phyloP scores from a whole-genome alignment of 2,888 invertebrate genomes.

The Stenodera caucasica region DNA sequence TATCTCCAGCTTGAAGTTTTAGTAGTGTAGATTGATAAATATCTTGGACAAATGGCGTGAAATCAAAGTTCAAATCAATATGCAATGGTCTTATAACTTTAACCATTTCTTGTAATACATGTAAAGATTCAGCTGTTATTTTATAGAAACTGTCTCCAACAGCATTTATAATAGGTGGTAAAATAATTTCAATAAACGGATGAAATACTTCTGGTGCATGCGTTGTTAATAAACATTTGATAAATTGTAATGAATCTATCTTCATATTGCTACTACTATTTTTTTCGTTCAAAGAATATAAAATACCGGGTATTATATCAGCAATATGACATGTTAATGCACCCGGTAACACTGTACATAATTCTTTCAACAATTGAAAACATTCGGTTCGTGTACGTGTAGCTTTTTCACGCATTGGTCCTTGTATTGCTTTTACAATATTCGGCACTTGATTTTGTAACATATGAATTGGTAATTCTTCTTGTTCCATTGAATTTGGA shows the following conservation, averaged over 20 bases:
- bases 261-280: constrained; percentile 97
- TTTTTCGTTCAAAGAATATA: constrained; percentile 87
- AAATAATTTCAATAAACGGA: constrained; percentile 73
- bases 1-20: constrained; percentile 89
- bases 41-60: constrained; percentile 74
- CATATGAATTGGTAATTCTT: constrained; percentile 68
- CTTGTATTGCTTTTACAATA: constrained; percentile 87
- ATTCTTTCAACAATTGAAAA: constrained; percentile 85
- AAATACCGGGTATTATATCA: constrained; percentile 84
- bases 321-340: constrained; percentile 76
- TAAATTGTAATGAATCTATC: constrained; percentile 93
- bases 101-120: constrained; percentile 91
- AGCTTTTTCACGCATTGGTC: constrained; percentile 82
- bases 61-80: constrained; percentile 66
- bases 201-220: constrained; percentile 81
- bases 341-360: constrained; percentile 86
- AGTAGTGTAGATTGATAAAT: constrained; percentile 85
- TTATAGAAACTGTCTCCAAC: constrained; percentile 98
- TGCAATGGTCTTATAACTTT: constrained; percentile 89
- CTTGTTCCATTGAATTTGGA: constrained; percentile 72
- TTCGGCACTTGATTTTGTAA: constrained; percentile 67
- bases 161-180: constrained; percentile 84
- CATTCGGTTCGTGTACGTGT: constrained; percentile 90
- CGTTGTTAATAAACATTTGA: constrained; percentile 79
- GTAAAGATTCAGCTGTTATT: constrained; percentile 94